Evolutionary conservation across 2,888 invertebrate species (phyloP), one percentile per base, ranked within the genome.

Genomic region (Atrina japonica): DNA sequence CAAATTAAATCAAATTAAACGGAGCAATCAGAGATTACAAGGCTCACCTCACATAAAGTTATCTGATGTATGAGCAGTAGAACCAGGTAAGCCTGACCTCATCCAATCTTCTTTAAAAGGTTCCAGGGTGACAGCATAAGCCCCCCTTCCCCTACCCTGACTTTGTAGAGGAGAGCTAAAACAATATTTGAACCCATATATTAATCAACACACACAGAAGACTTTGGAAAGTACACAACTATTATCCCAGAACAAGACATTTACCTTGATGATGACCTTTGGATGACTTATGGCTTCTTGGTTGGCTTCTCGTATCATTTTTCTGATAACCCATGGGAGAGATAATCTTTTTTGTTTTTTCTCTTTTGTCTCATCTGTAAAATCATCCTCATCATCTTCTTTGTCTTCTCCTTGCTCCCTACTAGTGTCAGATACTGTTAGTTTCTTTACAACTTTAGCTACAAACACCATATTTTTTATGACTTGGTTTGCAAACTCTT

Each of bases 231-330:
- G n/a, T n/a, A n/a, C n/a, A n/a, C n/a, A n/a, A n/a, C n/a, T n/a
- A n/a, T n/a, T n/a, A n/a, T 35, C 35, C 35, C 35, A 35, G 35
- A 35, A 35, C 11, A 23, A 29, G 21, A 9, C 16, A 11, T 93
- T 92, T 92, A 96, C 96, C 92, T 96, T 94, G 78, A 93, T 91
- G 75, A 92, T 94, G 52, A 92, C 93, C 56, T 93, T 93, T 0
- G 95, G 94, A 9, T 94, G 93, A 84, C 94, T 93, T 16, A 95
- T 93, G 0, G 96, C 93, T 92, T 97, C 97, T 9, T 93, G 92
- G 87, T 96, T 95, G 1, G 96, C 93, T 73, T 95, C 93, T 85
- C 93, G 94, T 56, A 95, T 92, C 86, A 97, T 91, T 82, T 94
- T 94, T 79, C 94, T 94, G 7, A 95, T 80, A 41, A 90, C 69